These are phyloP conservation scores for Tragelaphus buxtoni DNA, from an alignment of 2,113 vertebrate genomes.

Conservation along the genomic window DNA sequence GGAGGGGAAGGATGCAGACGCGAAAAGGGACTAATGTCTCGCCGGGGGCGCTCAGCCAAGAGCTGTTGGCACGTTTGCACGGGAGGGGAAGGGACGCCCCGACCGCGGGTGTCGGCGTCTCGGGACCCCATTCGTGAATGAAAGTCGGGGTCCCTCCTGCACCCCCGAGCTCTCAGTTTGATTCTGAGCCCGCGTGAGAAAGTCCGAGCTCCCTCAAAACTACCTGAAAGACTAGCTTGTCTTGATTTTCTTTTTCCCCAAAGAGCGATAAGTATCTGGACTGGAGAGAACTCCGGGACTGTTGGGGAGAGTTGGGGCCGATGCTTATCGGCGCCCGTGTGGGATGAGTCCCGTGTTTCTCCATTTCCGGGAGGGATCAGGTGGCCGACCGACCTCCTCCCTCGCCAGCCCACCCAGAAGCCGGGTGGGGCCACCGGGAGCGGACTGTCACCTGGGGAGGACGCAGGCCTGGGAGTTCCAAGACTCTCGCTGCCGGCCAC, in stretches of 20 bases:
- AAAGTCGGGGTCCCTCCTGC: neutral
- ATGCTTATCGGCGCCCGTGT: neutral
- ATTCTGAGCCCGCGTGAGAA: neutral
- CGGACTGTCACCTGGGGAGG: neutral
- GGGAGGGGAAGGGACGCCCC: neutral
- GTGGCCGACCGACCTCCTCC: neutral
- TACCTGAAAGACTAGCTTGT: conserved; percentile 57
- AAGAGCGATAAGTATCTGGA: conserved; percentile 55
- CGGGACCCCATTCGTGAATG: neutral
- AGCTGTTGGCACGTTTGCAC: neutral
- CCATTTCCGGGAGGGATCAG: conserved; percentile 5
- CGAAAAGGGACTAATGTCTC: neutral
- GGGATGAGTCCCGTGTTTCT: neutral
- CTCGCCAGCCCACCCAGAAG: neutral
- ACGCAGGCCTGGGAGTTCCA: accelerated
- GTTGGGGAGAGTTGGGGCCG: neutral
- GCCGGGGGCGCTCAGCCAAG: neutral
- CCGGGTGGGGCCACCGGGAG: neutral
- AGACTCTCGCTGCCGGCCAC: neutral
- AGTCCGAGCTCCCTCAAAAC: neutral
- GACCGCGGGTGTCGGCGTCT: neutral
- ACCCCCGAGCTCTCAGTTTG: neutral
- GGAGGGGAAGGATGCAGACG: no score
- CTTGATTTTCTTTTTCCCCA: neutral
- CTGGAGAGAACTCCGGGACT: conserved; percentile 31